Evolutionary conservation across 1,140 invertebrate species (phyloP).

Genomic region (Procambarus clarkii): DNA sequence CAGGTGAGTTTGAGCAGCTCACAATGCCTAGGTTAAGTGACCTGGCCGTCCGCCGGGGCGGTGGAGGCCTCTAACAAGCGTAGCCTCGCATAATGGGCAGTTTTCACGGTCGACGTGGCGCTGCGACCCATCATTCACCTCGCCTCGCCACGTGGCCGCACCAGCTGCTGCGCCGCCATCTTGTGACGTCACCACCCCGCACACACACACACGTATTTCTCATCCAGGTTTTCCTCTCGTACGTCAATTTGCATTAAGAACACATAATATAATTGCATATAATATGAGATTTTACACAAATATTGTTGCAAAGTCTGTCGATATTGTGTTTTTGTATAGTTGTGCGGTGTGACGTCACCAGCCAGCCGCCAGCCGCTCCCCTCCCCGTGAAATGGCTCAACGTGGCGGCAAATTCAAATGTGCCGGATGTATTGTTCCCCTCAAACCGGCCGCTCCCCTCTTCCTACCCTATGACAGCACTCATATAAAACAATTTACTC

Average conservation of each 20-base stretch:
- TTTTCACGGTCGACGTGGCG: conserved; percentile 30
- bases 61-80: conserved; percentile 10
- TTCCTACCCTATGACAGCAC: neutral
- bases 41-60: neutral
- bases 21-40: neutral
- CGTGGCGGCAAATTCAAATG: conserved; percentile 61
- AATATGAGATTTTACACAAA: too few relatives aligned
- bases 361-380: neutral
- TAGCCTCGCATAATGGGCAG: conserved; percentile 43
- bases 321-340: too few relatives aligned
- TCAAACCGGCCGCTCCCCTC: conserved; percentile 22
- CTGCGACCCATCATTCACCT: conserved; percentile 35
- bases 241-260: too few relatives aligned
- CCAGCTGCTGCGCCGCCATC: conserved; percentile 16
- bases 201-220: neutral
- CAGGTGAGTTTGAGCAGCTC: neutral
- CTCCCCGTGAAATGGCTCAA: conserved; percentile 24
- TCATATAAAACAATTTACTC: neutral
- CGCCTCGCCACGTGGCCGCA: conserved; percentile 26
- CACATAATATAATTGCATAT: too few relatives aligned
- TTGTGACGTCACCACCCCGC: neutral
- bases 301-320: too few relatives aligned
- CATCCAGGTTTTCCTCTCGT: too few relatives aligned
- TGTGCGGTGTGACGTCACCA: conserved; percentile 16
- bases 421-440: conserved; percentile 38